These are phyloP conservation scores for Epinotia ramella DNA, from an alignment of 2,888 invertebrate genomes.

Conservation along the genomic window DNA sequence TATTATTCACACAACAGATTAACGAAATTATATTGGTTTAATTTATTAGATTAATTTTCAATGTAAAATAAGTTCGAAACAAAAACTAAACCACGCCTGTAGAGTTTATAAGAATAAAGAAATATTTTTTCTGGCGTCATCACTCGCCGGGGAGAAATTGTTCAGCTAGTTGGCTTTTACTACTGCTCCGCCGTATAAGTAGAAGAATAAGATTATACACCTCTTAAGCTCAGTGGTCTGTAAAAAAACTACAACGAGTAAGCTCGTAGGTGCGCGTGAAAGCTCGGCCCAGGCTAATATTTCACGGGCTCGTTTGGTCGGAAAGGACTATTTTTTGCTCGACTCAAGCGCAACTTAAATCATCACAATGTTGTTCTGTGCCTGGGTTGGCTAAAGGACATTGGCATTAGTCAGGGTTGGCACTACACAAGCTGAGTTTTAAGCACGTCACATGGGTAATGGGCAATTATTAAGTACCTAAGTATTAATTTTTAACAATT, in stretches of 20 bases:
- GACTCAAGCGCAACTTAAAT: slow-evolving; percentile 73
- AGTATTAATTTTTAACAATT: neutral
- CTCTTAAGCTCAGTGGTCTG: neutral
- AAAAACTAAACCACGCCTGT: neutral
- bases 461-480: neutral
- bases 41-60: no score
- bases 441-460: neutral
- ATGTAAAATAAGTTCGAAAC: neutral
- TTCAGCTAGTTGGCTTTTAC: neutral
- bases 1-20: no score
- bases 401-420: slow-evolving; percentile 67
- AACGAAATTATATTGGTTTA: no score
- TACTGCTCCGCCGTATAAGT: neutral
- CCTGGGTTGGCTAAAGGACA: slow-evolving; percentile 67
- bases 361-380: slow-evolving; percentile 73
- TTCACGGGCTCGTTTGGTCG: slow-evolving; percentile 60
- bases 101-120: neutral
- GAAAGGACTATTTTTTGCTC: slow-evolving; percentile 75
- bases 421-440: slow-evolving; percentile 16
- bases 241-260: slow-evolving; percentile 9
- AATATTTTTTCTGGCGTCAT: neutral
- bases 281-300: slow-evolving; percentile 57
- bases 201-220: neutral
- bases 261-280: slow-evolving; percentile 44
- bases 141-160: neutral